These are phyloP conservation scores for Poecilia velifera DNA, from an alignment of 2,797 vertebrate genomes.

Conservation along the genomic window DNA sequence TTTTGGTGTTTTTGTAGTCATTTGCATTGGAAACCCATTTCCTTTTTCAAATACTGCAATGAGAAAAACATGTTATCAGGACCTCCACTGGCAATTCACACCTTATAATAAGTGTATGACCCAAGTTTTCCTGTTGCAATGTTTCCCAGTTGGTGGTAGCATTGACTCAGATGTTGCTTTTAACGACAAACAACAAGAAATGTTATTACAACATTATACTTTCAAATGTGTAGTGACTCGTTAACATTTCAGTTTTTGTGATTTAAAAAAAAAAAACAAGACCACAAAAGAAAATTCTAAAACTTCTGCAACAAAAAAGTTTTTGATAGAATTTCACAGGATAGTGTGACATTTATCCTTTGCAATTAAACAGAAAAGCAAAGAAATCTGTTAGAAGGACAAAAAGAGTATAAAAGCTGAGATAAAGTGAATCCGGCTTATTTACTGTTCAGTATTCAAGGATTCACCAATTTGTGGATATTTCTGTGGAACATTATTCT, in stretches of 20 bases:
- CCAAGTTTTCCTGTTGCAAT: background rate
- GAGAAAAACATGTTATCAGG: background rate
- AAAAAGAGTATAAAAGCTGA: background rate
- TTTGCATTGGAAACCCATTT: conserved; percentile 4
- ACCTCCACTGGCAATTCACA: background rate
- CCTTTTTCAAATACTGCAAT: background rate
- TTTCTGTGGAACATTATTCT: background rate
- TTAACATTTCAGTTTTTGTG: background rate
- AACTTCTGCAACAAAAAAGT: background rate
- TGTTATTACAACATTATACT: background rate
- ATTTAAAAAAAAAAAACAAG: background rate
- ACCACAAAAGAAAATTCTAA: background rate
- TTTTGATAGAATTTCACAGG: background rate
- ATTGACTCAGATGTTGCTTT: background rate
- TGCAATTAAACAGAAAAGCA: background rate
- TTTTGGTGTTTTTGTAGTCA: background rate
- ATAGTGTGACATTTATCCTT: background rate
- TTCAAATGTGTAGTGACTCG: background rate
- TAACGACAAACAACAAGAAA: background rate
- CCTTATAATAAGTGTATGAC: background rate
- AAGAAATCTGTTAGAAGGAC: background rate
- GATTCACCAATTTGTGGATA: background rate
- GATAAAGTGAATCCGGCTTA: background rate
- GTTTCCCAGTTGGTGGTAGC: background rate
- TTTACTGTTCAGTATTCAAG: background rate